Conservation (phyloP, 2,888 invertebrate species). For the Unio delphinus region DNA sequence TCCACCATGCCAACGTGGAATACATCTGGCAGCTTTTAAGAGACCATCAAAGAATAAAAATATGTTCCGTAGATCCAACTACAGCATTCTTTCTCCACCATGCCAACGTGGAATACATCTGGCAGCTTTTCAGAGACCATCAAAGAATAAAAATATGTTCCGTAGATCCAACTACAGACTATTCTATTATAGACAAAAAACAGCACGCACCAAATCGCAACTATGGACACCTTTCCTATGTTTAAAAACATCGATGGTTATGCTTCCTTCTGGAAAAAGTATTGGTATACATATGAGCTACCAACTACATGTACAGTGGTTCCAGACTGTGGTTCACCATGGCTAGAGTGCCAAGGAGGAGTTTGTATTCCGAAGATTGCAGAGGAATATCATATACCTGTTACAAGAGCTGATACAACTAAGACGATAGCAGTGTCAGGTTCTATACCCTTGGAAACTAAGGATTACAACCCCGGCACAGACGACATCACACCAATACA, state of each 20-base stretch:
- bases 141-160: slow-evolving; percentile 25
- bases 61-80: slow-evolving; percentile 32
- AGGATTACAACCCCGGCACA: too few relatives aligned
- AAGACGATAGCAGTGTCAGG: too few relatives aligned
- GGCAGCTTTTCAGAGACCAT: slow-evolving; percentile 48
- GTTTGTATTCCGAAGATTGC: too few relatives aligned
- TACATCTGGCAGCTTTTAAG: too few relatives aligned
- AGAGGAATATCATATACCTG: too few relatives aligned
- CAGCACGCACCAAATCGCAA: slow-evolving; percentile 18
- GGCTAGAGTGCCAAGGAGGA: too few relatives aligned
- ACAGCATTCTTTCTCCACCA: slow-evolving; percentile 46
- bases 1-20: too few relatives aligned
- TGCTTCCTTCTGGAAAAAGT: slow-evolving; percentile 22
- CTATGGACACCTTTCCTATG: slow-evolving; percentile 27
- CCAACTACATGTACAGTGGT: slow-evolving; percentile 24
- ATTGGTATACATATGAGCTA: slow-evolving; percentile 29
- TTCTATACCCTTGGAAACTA: too few relatives aligned
- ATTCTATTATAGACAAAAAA: slow-evolving; percentile 10
- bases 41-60: not conserved
- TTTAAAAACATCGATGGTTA: slow-evolving; percentile 35
- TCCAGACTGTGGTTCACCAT: too few relatives aligned
- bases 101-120: slow-evolving; percentile 56
- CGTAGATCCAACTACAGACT: slow-evolving; percentile 35
- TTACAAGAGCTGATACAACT: too few relatives aligned
- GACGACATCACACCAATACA: slow-evolving; percentile 14